Evolutionary conservation across 1,140 invertebrate species (phyloP).

Genomic region (Chlorops oryzae): DNA sequence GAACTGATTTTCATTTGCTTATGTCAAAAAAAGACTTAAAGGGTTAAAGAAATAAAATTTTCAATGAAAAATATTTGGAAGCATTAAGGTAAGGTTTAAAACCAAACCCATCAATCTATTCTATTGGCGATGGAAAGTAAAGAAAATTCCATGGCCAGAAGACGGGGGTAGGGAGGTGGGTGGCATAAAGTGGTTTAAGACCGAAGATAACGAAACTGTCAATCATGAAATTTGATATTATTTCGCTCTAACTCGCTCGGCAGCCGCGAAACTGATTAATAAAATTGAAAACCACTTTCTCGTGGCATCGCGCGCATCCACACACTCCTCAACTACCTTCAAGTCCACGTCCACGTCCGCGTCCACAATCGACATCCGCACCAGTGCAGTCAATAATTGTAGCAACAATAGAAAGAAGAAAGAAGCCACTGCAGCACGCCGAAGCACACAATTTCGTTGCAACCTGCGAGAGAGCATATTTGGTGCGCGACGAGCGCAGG

Average conservation of each 20-base stretch:
- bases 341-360: constrained; percentile 2
- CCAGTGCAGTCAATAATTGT: no score
- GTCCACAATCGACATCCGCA: constrained; percentile 8
- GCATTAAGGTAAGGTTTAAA: no score
- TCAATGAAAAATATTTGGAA: no score
- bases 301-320: constrained; percentile 46
- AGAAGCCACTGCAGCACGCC: constrained; percentile 32
- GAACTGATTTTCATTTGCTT: no score
- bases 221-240: not conserved
- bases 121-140: no score
- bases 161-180: no score
- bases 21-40: no score
- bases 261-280: constrained; percentile 11
- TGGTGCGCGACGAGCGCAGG: not conserved
- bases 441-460: constrained; percentile 24
- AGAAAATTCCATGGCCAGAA: no score
- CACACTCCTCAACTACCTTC: constrained; percentile 40
- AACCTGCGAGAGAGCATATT: constrained; percentile 3
- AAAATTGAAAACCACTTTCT: constrained; percentile 48
- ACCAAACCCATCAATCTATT: no score
- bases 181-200: no score
- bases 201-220: no score
- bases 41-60: no score
- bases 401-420: constrained; percentile 26
- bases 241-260: not conserved